Evolutionary conservation across 2,888 invertebrate genomes (phyloP), one percentile per base, ranked within the genome.

Genomic region (Lacanobia wlatinum): DNA sequence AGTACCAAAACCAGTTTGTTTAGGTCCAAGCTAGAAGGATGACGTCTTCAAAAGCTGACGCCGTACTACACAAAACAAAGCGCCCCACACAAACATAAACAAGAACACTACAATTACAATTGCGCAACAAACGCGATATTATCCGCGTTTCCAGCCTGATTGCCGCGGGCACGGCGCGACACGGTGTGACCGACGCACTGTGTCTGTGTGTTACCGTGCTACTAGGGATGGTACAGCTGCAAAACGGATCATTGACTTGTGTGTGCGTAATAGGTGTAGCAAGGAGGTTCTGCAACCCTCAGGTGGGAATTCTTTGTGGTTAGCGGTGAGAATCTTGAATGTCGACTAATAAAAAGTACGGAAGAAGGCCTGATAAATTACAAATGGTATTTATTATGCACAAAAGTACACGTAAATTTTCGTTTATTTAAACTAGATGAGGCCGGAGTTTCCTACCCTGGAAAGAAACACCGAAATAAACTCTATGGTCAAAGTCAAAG

Each of bases 121-220:
- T 80, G 58, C 83, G 80, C 55, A 83, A 80, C 63, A 53, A 59
- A 79, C 67, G 8, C 48, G 59, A 50, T 68, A 64, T 78, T 63
- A 84, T 66, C 66, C 60, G 59, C 43, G 73, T 86, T 84, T 84
- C 87, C 83, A 86, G 63, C 83, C 84, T 86, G 83, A 76, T 84
- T 86, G 60, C 70, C 62, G 40, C 56, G 66, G 16, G 68, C 79
- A 82, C 79, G 9, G 63, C 18, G 69, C 66, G 74, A 74, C 74
- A 80, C 82, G 67, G 73, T 78, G 74, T 72, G 68, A 62, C 68
- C 55, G 21, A 10, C n/a, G 16, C 16, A 52, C 12, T 78, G 63
- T 64, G 63, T 83, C 23, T 84, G 56, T 84, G 53, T 80, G 84
- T 80, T 66, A 83, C 53, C 67, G 59, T 69, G 76, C 48, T 67